phyloP scores from a whole-genome alignment of 2,888 invertebrate genomes.

The Drosophila aldrichi region DNA sequence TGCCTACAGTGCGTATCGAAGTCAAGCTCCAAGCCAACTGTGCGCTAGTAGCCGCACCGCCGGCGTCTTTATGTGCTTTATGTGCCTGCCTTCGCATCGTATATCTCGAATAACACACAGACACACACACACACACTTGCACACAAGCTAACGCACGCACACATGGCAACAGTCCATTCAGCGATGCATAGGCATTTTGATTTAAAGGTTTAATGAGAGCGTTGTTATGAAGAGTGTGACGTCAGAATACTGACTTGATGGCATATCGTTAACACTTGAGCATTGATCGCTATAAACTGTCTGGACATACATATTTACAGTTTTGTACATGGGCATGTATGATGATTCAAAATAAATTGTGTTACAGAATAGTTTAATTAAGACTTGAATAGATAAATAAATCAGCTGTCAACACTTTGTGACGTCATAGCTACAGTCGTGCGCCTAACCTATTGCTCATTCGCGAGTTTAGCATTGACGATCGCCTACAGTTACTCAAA shows the following conservation, averaged over 20 bases:
- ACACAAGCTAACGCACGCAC: constrained; percentile 2
- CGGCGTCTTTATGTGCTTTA: constrained; percentile 56
- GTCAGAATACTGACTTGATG: background rate
- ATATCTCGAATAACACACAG: constrained; percentile 44
- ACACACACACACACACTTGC: constrained; percentile 3
- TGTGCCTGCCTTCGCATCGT: constrained; percentile 17
- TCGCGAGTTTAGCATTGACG: background rate
- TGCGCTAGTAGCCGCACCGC: constrained; percentile 23
- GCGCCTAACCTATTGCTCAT: background rate
- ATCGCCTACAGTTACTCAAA: constrained; percentile 13
- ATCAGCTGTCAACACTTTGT: background rate
- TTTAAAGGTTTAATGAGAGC: background rate
- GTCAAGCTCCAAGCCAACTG: constrained; percentile 66
- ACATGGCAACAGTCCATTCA: constrained; percentile 2
- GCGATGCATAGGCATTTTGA: background rate
- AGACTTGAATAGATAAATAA: too few relatives aligned
- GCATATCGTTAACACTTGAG: background rate
- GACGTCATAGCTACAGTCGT: background rate
- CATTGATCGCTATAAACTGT: background rate
- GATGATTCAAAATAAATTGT: background rate
- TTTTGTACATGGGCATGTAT: background rate
- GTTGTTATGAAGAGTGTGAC: background rate
- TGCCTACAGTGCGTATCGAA: constrained; percentile 37
- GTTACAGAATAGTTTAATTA: background rate
- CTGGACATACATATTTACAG: background rate